Base-by-base conservation (phyloP, 2,888 invertebrate species). In the Temnothorax unifasciatus region DNA sequence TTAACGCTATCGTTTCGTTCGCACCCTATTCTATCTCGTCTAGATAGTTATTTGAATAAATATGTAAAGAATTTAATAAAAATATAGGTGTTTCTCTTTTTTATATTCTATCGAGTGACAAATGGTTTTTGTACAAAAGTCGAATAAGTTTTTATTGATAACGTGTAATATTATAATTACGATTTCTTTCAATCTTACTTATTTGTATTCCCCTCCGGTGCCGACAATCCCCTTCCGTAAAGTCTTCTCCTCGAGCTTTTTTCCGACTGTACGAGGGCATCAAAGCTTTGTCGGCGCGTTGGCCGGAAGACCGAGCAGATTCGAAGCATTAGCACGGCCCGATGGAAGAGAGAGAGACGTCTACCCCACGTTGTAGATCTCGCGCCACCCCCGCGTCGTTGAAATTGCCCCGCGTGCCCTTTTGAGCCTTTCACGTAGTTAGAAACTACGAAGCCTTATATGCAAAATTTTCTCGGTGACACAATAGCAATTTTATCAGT, bases 251-350 rank as follows among this genome's bases (percentile, higher is more conserved):
- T 81, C 59, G 61, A 59, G 82, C 61, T 81, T 86, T 91, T 87
- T 90, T 91, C 85, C 84, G 47, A 81, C 86, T 85, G 79, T 61
- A 82, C 73, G 57, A 76, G 81, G 83, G 71, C 86, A 90, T 90
- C 90, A 92, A 92, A 92, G 92, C 92, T 92, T 92, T 92, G 90
- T 88, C 91, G 88, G 92, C 85, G 89, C 92, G 90, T 85, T 91
- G 89, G 90, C 92, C 88, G 92, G 92, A 92, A 92, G 91, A 92
- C 88, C 90, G 92, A 92, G 89, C 92, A 92, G 90, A 88, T 89
- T 88, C 88, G 88, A 89, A 88, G 79, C 79, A 92, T 92, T 92
- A 92, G 87, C 89, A 91, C 92, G 91, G 88, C 84, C 89, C 88
- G 88, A 89, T 91, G 90, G 89, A 90, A 86, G 76, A 85, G 84